Evolutionary conservation across 1,140 invertebrate genomes (phyloP).

Genomic region (Rhynchophorus ferrugineus): DNA sequence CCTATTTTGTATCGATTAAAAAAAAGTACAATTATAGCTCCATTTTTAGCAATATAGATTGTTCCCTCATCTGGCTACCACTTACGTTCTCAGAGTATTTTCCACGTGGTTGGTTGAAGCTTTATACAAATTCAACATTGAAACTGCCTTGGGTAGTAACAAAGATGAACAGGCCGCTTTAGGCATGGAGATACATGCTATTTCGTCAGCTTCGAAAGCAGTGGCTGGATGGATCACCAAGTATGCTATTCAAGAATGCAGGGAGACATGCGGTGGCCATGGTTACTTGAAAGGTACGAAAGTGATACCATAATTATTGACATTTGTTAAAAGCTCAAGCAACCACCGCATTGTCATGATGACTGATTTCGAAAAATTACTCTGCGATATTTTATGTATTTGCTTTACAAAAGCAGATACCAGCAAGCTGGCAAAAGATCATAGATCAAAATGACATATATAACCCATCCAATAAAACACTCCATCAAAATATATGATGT

Average conservation of each 20-base stretch:
- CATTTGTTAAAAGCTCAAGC: neutral
- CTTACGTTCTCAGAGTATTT: constrained; percentile 70
- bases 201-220: constrained; percentile 84
- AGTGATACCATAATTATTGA: neutral
- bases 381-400: too few species aligned
- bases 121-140: constrained; percentile 32
- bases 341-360: neutral
- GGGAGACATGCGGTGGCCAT: constrained; percentile 85
- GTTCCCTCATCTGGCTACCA: constrained; percentile 79
- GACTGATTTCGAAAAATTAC: too few species aligned
- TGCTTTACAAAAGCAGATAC: too few species aligned
- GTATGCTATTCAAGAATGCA: constrained; percentile 81
- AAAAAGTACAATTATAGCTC: neutral
- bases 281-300: constrained; percentile 63
- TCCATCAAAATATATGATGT: too few species aligned
- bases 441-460: too few species aligned
- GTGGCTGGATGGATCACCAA: constrained; percentile 75
- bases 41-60: constrained; percentile 78
- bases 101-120: constrained; percentile 43
- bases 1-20: neutral
- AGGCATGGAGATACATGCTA: constrained; percentile 78
- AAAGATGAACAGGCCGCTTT: constrained; percentile 29
- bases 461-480: too few species aligned
- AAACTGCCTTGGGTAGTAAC: constrained; percentile 28
- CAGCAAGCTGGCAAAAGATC: too few species aligned